A percentile compares a stretch with the other conserved stretches of the same genome.
phyloP scores from a whole-genome alignment of 2,797 vertebrate genomes.

The Borostomias antarcticus region DNA sequence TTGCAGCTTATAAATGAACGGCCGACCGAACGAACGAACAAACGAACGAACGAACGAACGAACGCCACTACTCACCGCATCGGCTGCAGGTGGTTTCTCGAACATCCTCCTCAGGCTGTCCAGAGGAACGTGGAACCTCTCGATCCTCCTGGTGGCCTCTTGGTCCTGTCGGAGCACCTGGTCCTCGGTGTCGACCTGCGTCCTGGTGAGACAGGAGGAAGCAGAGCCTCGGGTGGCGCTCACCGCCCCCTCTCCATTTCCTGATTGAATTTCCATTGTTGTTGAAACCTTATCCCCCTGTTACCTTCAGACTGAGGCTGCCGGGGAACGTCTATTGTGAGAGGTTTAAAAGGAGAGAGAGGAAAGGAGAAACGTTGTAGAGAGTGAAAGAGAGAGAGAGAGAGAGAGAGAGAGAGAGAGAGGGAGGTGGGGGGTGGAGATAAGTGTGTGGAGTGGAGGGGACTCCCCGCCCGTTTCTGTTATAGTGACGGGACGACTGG shows the following conservation, averaged over 20 bases:
- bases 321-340: conserved; percentile 56
- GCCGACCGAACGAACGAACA: too few species aligned
- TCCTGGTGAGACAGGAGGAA: conserved; percentile 45
- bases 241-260: conserved; percentile 72
- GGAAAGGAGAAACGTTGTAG: conserved; percentile 29
- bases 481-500: conserved; percentile 3
- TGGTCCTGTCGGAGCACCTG: conserved; percentile 63
- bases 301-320: conserved; percentile 28
- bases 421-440: conserved; percentile 33
- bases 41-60: not conserved
- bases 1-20: too few species aligned
- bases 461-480: not conserved
- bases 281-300: conserved; percentile 64
- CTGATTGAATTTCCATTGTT: conserved; percentile 86
- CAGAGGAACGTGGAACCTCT: conserved; percentile 78
- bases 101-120: conserved; percentile 80
- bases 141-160: conserved; percentile 67
- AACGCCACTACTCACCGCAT: conserved; percentile 59
- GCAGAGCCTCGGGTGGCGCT: conserved; percentile 53
- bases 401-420: conserved; percentile 35
- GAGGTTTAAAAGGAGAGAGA: conserved; percentile 30
- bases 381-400: conserved; percentile 21
- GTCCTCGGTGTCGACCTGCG: conserved; percentile 59
- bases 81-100: conserved; percentile 65
- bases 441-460: conserved; percentile 37